Base-by-base conservation (phyloP, 1,140 invertebrate genomes). In the Anastatus disparis region DNA sequence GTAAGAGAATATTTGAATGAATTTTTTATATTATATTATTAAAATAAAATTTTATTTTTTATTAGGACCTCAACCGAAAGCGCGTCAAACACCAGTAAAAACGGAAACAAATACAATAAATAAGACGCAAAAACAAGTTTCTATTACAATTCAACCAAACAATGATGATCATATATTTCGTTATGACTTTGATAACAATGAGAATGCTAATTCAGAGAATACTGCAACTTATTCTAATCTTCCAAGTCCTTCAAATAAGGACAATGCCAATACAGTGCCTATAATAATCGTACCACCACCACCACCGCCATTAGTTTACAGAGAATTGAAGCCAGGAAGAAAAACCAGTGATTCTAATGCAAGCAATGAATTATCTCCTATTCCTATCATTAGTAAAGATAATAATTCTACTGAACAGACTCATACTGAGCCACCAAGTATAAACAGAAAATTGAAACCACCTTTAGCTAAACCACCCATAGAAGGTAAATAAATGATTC, bases 311-410 rank as follows among this genome's bases (percentile, higher is more conserved):
- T 67, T 80, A 62, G 73, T 78, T 0, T 92, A 95, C 79, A 87
- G 94, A 13, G 91, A 90, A 48, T 85, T 95, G 2, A 96, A 96
- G 80, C 94, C 94, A 17, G 90, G 87, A 75, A 81, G 88, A 61
- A 89, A 88, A 79, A 81, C 86, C 13, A 90, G 89, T 48, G 90
- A 91, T 73, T 89, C 88, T 6, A 75, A 86, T 74, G 72, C 82
- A 12, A 84, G 81, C 50, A 82, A 83, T 20, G 82, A 89, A 80
- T 75, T 85, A 75, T 84, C 81, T 0, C 27, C 85, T 40, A n/a
- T n/a, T n/a, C 81, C 83, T 56, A 79, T 78, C 20, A 70, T 71
- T 52, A 66, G 77, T 4, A 73, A 73, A 6, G 84, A 86, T 42
- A 53, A 75, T 4, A 85, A 80, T 61, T 83, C 79, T 6, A 74